phyloP scores from a whole-genome alignment of 92 coral and sea anemone species.

The Porites cylindrica region DNA sequence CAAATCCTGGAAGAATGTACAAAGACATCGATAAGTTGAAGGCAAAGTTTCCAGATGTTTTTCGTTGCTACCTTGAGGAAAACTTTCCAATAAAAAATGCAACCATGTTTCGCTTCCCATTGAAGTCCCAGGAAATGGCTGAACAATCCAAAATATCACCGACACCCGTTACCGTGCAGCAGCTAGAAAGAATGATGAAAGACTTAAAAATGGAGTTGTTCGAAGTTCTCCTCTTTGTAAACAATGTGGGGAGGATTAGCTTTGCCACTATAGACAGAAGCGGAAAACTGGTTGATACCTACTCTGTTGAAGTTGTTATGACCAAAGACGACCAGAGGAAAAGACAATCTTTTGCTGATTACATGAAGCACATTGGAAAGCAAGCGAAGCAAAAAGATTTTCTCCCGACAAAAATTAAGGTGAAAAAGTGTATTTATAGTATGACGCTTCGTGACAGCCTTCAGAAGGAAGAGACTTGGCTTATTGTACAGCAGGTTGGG shows the following conservation, averaged over 20 bases:
- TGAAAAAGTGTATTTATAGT: slow-evolving; percentile 61
- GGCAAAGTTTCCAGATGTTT: slow-evolving; percentile 64
- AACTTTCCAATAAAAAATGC: slow-evolving; percentile 50
- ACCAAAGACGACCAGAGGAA: slow-evolving; percentile 50
- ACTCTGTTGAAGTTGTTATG: slow-evolving; percentile 55
- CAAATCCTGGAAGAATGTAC: slow-evolving; percentile 69
- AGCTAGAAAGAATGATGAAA: slow-evolving; percentile 50
- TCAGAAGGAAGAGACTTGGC: slow-evolving; percentile 74
- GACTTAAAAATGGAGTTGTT: slow-evolving; percentile 63
- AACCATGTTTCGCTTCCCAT: slow-evolving; percentile 81
- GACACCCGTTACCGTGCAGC: background rate
- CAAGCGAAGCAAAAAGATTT: slow-evolving; percentile 19
- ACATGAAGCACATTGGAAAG: slow-evolving; percentile 22
- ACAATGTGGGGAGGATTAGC: slow-evolving; percentile 74
- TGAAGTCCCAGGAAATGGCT: slow-evolving; percentile 54
- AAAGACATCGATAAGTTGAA: slow-evolving; percentile 47
- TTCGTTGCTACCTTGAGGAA: slow-evolving; percentile 68
- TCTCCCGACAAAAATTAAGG: slow-evolving; percentile 41
- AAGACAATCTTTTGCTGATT: slow-evolving; percentile 47
- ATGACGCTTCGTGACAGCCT: slow-evolving; percentile 54
- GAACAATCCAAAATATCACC: slow-evolving; percentile 36
- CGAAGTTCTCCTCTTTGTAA: slow-evolving; percentile 75
- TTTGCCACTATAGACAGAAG: slow-evolving; percentile 56
- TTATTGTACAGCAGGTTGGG: slow-evolving; percentile 80
- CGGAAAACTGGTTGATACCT: slow-evolving; percentile 34